These are phyloP conservation scores for Aplochiton taeniatus DNA, from an alignment of 2,797 vertebrate genomes.

Conservation along the genomic window DNA sequence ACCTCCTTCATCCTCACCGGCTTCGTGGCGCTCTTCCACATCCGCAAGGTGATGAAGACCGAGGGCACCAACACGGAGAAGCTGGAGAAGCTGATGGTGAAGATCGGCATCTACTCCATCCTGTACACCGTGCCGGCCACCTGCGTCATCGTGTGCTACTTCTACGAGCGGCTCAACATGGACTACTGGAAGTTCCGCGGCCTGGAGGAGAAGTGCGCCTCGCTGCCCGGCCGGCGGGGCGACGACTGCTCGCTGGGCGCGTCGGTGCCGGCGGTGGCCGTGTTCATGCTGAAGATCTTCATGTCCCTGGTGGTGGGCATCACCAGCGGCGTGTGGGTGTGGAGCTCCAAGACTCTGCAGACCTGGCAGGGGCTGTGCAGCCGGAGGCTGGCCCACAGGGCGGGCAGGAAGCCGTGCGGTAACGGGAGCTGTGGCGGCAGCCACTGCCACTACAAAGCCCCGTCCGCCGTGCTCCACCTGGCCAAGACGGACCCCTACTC, in stretches of 20 bases:
- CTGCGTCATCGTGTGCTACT: slow-evolving; percentile 96
- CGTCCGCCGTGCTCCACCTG: slow-evolving; percentile 89
- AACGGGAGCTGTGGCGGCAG: slow-evolving; percentile 83
- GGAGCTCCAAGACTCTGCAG: slow-evolving; percentile 99
- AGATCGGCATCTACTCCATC: slow-evolving; percentile 96
- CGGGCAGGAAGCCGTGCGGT: slow-evolving; percentile 86
- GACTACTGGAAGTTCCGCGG: slow-evolving; percentile 91
- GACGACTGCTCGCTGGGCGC: slow-evolving; percentile 86
- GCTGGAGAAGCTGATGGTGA: slow-evolving; percentile 98
- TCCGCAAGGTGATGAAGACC: slow-evolving; percentile 96
- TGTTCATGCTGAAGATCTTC: slow-evolving; percentile 99
- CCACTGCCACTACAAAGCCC: slow-evolving; percentile 93
- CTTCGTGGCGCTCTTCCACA: slow-evolving; percentile 97
- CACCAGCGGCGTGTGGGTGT: slow-evolving; percentile 98
- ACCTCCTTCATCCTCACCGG: slow-evolving; percentile 97
- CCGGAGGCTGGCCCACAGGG: slow-evolving; percentile 87
- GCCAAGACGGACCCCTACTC: slow-evolving; percentile 91
- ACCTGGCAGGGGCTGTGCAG: slow-evolving; percentile 96
- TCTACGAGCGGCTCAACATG: slow-evolving; percentile 95
- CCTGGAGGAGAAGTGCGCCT: slow-evolving; percentile 79
- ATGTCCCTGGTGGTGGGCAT: slow-evolving; percentile 99
- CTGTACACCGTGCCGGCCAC: slow-evolving; percentile 97
- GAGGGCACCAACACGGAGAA: slow-evolving; percentile 98
- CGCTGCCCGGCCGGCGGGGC: slow-evolving; percentile 72
- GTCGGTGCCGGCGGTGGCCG: slow-evolving; percentile 91